A percentile compares a stretch with the other conserved stretches of the same genome.
Conservation (phyloP, 2,797 vertebrate genomes). For the Scomberomorus guttatus region DNA sequence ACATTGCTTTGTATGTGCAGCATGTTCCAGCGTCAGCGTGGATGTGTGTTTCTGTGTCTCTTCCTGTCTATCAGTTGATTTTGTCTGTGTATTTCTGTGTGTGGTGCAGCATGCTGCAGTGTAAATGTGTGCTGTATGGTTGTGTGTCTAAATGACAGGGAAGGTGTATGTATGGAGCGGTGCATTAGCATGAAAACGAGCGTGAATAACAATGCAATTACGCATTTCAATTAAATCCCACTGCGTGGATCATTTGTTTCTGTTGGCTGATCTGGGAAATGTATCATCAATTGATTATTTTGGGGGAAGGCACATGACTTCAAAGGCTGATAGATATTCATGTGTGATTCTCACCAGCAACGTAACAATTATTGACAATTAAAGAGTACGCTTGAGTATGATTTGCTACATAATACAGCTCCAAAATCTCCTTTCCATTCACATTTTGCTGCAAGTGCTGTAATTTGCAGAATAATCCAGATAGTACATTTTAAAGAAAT, state of each 20-base stretch:
- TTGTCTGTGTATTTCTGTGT: slow-evolving; percentile 39
- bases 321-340: slow-evolving; percentile 35
- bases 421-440: slow-evolving; percentile 33
- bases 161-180: slow-evolving; percentile 36
- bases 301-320: slow-evolving; percentile 18
- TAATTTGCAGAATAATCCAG: slow-evolving; percentile 51
- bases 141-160: slow-evolving; percentile 41
- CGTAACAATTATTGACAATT: slow-evolving; percentile 53
- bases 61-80: slow-evolving; percentile 55
- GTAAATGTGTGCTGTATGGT: slow-evolving; percentile 15
- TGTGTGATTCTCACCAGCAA: slow-evolving; percentile 47
- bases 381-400: slow-evolving; percentile 28
- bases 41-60: slow-evolving; percentile 53
- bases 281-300: slow-evolving; percentile 61
- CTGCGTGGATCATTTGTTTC: slow-evolving; percentile 62
- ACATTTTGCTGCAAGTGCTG: slow-evolving; percentile 14
- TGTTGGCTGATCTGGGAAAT: slow-evolving; percentile 54
- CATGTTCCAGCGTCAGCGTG: slow-evolving; percentile 58
- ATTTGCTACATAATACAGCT: slow-evolving; percentile 49
- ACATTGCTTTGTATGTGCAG: slow-evolving; percentile 69
- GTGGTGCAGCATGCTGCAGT: not conserved
- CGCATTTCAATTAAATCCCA: slow-evolving; percentile 73
- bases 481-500: slow-evolving; percentile 51
- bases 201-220: slow-evolving; percentile 77
- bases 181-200: slow-evolving; percentile 50